Evolutionary conservation across 2,888 invertebrate genomes (phyloP).

Genomic region (Heliconius ethilla): DNA sequence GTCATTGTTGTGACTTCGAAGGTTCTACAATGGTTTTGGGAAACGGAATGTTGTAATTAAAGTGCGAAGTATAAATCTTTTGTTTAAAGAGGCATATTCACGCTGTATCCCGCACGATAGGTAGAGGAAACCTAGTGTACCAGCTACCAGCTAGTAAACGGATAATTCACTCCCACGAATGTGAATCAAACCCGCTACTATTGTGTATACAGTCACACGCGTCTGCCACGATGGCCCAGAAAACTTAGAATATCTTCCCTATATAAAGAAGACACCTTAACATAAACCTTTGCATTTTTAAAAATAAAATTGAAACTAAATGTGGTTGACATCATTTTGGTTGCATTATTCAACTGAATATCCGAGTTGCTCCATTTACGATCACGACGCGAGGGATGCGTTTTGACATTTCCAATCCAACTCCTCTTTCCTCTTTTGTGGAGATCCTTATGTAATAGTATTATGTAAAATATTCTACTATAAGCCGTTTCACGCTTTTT

Average conservation of each 20-base stretch:
- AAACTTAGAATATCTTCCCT: too few species aligned
- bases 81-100: not conserved
- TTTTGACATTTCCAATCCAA: constrained; percentile 71
- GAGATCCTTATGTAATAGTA: constrained; percentile 12
- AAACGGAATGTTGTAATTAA: constrained; percentile 16
- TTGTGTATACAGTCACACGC: too few species aligned
- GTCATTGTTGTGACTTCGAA: constrained; percentile 60
- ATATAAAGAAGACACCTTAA: not conserved
- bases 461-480: not conserved
- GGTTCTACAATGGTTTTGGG: constrained; percentile 49
- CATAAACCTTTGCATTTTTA: constrained; percentile 7
- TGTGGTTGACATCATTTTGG: constrained; percentile 43
- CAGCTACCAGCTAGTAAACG: too few species aligned
- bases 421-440: constrained; percentile 41
- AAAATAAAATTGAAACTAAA: constrained; percentile 20
- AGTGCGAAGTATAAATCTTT: not conserved
- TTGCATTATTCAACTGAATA: constrained; percentile 45
- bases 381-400: constrained; percentile 66
- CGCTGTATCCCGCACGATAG: too few species aligned
- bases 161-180: too few species aligned
- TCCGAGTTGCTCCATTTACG: constrained; percentile 60
- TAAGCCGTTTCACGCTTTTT: not conserved
- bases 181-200: too few species aligned
- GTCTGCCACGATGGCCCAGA: too few species aligned
- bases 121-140: too few species aligned